Percentiles rank a stretch among this genome's conserved stretches.
phyloP scores from a whole-genome alignment of 2,797 vertebrate species.

The Dryobates pubescens region DNA sequence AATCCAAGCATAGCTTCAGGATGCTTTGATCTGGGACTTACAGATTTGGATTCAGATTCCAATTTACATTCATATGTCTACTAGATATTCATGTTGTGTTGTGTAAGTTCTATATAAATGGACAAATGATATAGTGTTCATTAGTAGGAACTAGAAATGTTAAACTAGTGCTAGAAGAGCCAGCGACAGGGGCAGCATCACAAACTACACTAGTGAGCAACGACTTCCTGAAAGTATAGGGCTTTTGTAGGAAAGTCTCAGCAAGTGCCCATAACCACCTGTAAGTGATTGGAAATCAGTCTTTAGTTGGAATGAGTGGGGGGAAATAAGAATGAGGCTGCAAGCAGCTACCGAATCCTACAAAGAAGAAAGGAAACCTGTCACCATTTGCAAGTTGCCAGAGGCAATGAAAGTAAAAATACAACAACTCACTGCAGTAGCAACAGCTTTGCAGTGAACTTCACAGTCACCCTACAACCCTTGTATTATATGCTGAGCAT shows the following conservation, averaged over 20 bases:
- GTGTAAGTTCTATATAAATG: not conserved
- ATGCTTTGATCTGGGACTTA: not conserved
- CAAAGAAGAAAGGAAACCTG: slow-evolving; percentile 20
- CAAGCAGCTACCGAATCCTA: not conserved
- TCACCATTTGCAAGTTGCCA: not conserved
- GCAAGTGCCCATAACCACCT: not conserved
- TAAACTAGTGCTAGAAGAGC: not conserved
- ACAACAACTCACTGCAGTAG: slow-evolving; percentile 22
- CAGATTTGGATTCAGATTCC: not conserved
- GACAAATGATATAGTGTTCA: not conserved
- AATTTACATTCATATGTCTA: not conserved
- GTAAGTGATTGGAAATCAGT: not conserved
- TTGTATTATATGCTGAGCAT: not conserved
- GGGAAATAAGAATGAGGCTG: not conserved
- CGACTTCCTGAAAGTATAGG: not conserved
- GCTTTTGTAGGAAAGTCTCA: accelerated
- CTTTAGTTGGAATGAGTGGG: not conserved
- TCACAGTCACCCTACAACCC: not conserved
- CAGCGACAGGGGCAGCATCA: not conserved
- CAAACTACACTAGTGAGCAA: not conserved
- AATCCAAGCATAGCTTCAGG: not conserved
- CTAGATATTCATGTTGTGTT: not conserved
- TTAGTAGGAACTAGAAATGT: not conserved
- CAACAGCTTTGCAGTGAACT: slow-evolving; percentile 41
- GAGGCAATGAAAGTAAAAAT: slow-evolving; percentile 15